Evolutionary conservation across 2,888 invertebrate genomes (phyloP).

Genomic region (Anoplius nigerrimus): DNA sequence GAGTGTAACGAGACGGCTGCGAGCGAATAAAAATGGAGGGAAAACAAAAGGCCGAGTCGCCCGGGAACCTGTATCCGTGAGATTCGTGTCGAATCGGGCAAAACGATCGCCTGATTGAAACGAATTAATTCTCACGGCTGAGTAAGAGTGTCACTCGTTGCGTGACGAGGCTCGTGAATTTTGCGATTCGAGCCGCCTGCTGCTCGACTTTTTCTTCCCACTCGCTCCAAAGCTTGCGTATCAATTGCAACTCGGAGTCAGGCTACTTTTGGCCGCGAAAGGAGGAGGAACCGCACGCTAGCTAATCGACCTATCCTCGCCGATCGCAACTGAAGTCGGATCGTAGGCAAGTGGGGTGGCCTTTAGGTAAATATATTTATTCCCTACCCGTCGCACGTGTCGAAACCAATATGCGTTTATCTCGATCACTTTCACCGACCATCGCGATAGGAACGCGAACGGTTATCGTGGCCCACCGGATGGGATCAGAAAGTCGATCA

Average conservation of each 20-base stretch:
- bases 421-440: slow-evolving; percentile 37
- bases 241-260: not conserved
- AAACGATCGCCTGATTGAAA: slow-evolving; percentile 48
- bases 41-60: slow-evolving; percentile 22
- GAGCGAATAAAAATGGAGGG: no score
- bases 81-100: slow-evolving; percentile 47
- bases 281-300: not conserved
- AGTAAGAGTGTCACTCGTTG: slow-evolving; percentile 37
- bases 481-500: slow-evolving; percentile 19
- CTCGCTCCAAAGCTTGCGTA: not conserved
- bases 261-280: not conserved
- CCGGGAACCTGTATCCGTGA: slow-evolving; percentile 20
- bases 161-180: slow-evolving; percentile 36
- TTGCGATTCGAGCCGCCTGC: not conserved
- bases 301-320: no score
- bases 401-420: slow-evolving; percentile 16
- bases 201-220: not conserved
- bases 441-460: slow-evolving; percentile 32
- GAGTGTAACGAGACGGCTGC: no score
- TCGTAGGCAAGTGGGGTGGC: no score
- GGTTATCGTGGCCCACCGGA: slow-evolving; percentile 19
- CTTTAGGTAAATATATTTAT: not conserved
- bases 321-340: no score
- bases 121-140: slow-evolving; percentile 42
- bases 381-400: slow-evolving; percentile 11